Conservation (phyloP, 2,113 vertebrate species). For the Heterocephalus glaber region DNA sequence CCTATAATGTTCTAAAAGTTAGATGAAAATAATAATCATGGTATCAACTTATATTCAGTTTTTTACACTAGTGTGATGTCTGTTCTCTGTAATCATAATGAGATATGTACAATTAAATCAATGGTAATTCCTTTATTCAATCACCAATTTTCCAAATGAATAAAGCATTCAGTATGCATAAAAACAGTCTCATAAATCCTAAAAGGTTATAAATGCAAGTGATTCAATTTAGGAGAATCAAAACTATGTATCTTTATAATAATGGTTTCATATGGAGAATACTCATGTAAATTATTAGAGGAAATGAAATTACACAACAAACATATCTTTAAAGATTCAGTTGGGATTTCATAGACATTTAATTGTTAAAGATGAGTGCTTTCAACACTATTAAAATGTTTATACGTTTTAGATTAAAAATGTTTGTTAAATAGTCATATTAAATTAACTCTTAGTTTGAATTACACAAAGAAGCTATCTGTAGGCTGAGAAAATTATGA, state of each 20-base stretch:
- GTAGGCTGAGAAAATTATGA: neutral
- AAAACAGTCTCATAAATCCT: slow-evolving; percentile 43
- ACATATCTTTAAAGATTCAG: slow-evolving; percentile 44
- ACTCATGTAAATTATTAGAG: slow-evolving; percentile 31
- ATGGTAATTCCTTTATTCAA: slow-evolving; percentile 47
- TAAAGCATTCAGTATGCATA: slow-evolving; percentile 22
- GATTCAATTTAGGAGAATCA: slow-evolving; percentile 26
- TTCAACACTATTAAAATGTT: slow-evolving; percentile 47
- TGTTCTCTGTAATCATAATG: slow-evolving; percentile 5
- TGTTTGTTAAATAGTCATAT: slow-evolving; percentile 23
- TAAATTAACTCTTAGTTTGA: slow-evolving; percentile 59
- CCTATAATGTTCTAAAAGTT: neutral
- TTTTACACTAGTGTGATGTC: neutral
- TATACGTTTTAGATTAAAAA: slow-evolving; percentile 50
- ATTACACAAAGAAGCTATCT: neutral
- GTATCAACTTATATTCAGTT: neutral
- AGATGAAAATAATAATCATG: slow-evolving; percentile 22
- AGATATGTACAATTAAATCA: neutral
- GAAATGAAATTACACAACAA: neutral
- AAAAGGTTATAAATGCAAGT: slow-evolving; percentile 16
- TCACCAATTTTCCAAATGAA: slow-evolving; percentile 56
- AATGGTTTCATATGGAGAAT: neutral
- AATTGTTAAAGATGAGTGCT: slow-evolving; percentile 56
- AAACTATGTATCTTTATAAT: neutral
- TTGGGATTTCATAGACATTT: slow-evolving; percentile 21